These are phyloP conservation scores for Epizoanthus fatuus DNA, from an alignment of 92 coral and sea anemone genomes.

Conservation along the genomic window DNA sequence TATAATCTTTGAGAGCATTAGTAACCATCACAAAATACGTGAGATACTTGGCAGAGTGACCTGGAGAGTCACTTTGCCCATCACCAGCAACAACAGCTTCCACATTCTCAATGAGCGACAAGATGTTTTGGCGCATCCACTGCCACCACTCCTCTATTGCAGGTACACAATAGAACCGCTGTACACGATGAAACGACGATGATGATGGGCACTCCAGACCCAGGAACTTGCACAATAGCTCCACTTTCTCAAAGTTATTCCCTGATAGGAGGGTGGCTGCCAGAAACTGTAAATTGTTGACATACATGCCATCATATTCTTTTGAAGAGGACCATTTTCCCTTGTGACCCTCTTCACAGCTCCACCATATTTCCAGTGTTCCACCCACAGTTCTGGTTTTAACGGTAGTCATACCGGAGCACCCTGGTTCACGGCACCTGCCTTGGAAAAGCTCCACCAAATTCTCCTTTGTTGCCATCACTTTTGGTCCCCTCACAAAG, in stretches of 20 bases:
- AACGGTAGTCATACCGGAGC: neutral
- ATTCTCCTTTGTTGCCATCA: neutral
- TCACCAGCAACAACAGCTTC: conserved; percentile 40
- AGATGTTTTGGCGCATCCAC: conserved; percentile 21
- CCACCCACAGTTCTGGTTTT: conserved; percentile 18
- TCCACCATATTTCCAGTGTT: conserved; percentile 45
- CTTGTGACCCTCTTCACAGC: conserved; percentile 21
- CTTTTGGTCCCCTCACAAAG: neutral
- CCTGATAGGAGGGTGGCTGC: conserved; percentile 40
- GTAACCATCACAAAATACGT: conserved; percentile 31
- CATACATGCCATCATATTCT: conserved; percentile 26
- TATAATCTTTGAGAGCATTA: neutral
- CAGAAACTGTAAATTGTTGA: conserved; percentile 32
- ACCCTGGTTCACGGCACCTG: conserved; percentile 21
- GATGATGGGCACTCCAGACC: conserved; percentile 31
- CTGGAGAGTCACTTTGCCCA: conserved; percentile 51
- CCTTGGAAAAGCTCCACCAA: conserved; percentile 17
- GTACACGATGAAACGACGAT: conserved; percentile 40
- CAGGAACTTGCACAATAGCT: conserved; percentile 28
- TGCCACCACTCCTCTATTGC: conserved; percentile 42
- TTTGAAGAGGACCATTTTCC: conserved; percentile 37
- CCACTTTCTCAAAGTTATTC: conserved; percentile 22
- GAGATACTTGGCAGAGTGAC: conserved; percentile 43
- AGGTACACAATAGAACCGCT: conserved; percentile 40
- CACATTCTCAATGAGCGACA: conserved; percentile 20